These are phyloP conservation scores for Clistopyga incitator DNA, from an alignment of 2,888 invertebrate genomes.

Conservation along the genomic window DNA sequence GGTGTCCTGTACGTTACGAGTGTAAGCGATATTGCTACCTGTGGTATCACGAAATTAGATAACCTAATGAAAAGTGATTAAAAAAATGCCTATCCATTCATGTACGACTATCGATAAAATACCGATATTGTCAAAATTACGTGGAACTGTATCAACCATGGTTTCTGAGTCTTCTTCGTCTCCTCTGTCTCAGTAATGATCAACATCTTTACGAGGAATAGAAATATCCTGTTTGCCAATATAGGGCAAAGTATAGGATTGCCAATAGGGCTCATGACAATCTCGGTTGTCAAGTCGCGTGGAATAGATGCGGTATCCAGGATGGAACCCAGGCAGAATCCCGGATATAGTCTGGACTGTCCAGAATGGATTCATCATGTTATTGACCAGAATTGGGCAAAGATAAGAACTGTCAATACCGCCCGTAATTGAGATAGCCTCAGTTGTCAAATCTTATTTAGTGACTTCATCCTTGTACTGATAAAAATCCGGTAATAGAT, in stretches of 20 bases:
- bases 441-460: neutral
- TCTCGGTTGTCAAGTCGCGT: too few species aligned
- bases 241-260: neutral
- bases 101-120: neutral
- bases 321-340: too few species aligned
- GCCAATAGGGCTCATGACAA: too few species aligned
- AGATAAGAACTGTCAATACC: neutral
- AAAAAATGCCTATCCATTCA: too few species aligned
- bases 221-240: neutral
- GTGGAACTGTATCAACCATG: neutral
- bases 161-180: neutral
- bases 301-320: too few species aligned
- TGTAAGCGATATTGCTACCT: too few species aligned
- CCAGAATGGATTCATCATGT: too few species aligned
- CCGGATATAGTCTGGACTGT: too few species aligned
- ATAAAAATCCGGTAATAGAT: neutral
- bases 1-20: too few species aligned
- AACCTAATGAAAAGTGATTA: too few species aligned
- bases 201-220: neutral
- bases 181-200: neutral
- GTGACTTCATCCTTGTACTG: neutral
- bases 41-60: too few species aligned
- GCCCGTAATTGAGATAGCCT: neutral
- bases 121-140: neutral
- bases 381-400: too few species aligned